These are phyloP conservation scores for Musca domestica DNA, from an alignment of 1,140 invertebrate genomes.

Conservation along the genomic window DNA sequence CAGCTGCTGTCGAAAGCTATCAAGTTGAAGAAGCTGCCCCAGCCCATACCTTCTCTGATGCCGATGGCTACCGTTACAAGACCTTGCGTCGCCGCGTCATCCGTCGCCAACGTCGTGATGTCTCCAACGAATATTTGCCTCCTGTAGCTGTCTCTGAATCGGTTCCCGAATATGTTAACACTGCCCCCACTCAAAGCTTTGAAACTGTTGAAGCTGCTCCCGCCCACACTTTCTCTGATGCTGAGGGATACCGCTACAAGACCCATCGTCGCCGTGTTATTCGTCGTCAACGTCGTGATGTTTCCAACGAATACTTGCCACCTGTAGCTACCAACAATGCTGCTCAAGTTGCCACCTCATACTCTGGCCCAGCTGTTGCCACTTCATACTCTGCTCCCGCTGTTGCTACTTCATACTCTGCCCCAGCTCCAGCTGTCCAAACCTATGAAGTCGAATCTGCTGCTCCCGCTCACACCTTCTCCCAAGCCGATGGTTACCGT, in stretches of 20 bases:
- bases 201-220: conserved; percentile 21
- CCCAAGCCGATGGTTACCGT: conserved; percentile 32
- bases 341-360: conserved; percentile 8
- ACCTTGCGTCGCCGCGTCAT: conserved; percentile 26
- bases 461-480: conserved; percentile 27
- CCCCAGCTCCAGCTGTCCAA: conserved; percentile 22
- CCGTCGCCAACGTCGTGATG: conserved; percentile 40
- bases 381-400: not conserved
- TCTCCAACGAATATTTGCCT: conserved; percentile 35
- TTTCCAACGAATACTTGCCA: conserved; percentile 38
- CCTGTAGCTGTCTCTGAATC: conserved; percentile 22
- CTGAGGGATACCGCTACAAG: conserved; percentile 36
- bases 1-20: not conserved
- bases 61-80: conserved; percentile 31
- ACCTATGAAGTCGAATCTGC: conserved; percentile 16
- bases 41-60: conserved; percentile 37
- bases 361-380: no score
- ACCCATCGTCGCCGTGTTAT: conserved; percentile 31
- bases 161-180: conserved; percentile 30
- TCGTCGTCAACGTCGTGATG: conserved; percentile 44
- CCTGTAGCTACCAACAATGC: conserved; percentile 30
- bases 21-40: conserved; percentile 27
- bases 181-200: conserved; percentile 30
- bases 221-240: conserved; percentile 25
- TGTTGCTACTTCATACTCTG: not conserved